Evolutionary conservation across 2,797 vertebrate genomes (phyloP).

Genomic region (Artibeus lituratus): DNA sequence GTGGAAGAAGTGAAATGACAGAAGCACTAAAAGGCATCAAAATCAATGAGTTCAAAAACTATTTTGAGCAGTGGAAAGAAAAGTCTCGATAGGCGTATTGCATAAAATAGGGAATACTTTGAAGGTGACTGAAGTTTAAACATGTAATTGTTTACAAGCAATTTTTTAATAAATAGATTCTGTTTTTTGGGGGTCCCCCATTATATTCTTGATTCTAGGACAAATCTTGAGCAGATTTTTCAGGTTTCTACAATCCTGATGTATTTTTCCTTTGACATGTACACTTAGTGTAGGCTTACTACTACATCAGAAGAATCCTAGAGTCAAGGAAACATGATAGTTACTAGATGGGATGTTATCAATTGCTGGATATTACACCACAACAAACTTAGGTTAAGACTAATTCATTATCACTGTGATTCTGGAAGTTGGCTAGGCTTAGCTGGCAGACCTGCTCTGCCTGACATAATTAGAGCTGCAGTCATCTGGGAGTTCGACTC

Average conservation of each 20-base stretch:
- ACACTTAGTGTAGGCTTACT: background rate
- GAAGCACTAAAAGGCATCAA: background rate
- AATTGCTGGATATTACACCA: background rate
- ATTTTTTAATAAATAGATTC: background rate
- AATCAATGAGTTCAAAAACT: background rate
- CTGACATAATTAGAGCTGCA: background rate
- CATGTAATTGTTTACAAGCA: too few relatives aligned
- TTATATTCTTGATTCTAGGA: background rate
- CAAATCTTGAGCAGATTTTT: background rate
- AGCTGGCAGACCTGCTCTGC: background rate
- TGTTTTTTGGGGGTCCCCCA: background rate
- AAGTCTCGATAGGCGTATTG: background rate
- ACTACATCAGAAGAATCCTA: background rate
- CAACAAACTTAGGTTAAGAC: background rate
- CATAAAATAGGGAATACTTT: background rate
- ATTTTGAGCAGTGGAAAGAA: background rate
- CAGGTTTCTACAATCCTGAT: background rate
- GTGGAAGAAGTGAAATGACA: background rate
- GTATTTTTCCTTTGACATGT: background rate
- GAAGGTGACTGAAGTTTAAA: too few relatives aligned
- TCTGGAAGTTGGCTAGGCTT: background rate
- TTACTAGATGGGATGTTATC: background rate
- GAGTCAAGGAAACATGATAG: background rate
- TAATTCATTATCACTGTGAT: background rate
- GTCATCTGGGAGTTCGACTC: fast-evolving